phyloP scores from a whole-genome alignment of 2,113 vertebrate genomes.

The Leptobrachium ailaonicum region DNA sequence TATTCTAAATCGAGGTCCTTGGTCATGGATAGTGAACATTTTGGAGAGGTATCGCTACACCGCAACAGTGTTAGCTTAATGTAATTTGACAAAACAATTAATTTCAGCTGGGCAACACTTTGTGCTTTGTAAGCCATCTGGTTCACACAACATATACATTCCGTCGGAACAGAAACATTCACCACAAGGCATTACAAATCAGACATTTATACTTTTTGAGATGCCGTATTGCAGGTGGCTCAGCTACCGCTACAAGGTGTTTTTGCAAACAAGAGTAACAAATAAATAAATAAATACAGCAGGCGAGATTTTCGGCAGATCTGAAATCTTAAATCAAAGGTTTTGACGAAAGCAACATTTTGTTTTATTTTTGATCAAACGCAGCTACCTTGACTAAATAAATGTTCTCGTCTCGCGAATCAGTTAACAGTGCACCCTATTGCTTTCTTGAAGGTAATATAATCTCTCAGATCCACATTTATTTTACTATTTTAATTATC shows the following conservation, averaged over 20 bases:
- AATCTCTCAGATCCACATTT: slow-evolving; percentile 8
- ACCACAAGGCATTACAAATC: neutral
- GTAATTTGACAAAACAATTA: slow-evolving; percentile 21
- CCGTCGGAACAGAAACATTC: neutral
- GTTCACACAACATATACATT: neutral
- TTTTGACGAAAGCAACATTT: slow-evolving; percentile 29
- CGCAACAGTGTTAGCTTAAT: neutral
- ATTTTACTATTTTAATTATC: slow-evolving; percentile 18
- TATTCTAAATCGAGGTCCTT: slow-evolving; percentile 2
- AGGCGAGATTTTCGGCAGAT: neutral
- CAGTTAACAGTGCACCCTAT: slow-evolving; percentile 18
- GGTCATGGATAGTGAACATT: slow-evolving; percentile 16
- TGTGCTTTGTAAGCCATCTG: slow-evolving; percentile 1
- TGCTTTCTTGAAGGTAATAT: slow-evolving; percentile 18
- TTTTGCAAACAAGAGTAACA: neutral
- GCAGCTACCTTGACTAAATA: slow-evolving; percentile 34
- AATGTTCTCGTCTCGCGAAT: slow-evolving; percentile 4
- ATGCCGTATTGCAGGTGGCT: neutral
- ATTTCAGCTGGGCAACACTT: neutral
- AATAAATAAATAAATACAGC: neutral
- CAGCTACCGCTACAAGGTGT: slow-evolving; percentile 1
- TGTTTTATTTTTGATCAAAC: slow-evolving; percentile 12
- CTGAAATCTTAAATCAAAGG: slow-evolving; percentile 25
- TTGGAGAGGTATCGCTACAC: slow-evolving; percentile 10
- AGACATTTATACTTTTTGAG: slow-evolving; percentile 13